Evolutionary conservation across 1,140 invertebrate species (phyloP).

Genomic region (Macrocentrus cingulum): DNA sequence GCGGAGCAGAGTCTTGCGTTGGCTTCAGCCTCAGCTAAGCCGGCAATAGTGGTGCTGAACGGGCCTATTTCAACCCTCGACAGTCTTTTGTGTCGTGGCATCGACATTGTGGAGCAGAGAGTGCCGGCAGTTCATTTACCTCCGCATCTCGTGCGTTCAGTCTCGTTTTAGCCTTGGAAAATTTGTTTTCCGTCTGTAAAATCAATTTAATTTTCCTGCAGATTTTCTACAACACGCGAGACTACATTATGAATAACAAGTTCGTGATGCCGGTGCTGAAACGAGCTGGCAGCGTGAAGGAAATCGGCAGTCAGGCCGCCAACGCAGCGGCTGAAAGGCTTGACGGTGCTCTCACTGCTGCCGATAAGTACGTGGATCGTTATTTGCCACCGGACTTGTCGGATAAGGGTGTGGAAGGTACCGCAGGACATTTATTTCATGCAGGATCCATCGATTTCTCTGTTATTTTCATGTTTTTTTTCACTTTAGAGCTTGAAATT

Average conservation of each 20-base stretch:
- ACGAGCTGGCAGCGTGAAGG: slow-evolving; percentile 75
- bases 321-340: slow-evolving; percentile 69
- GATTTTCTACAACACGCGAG: slow-evolving; percentile 77
- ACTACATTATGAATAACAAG: slow-evolving; percentile 66
- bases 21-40: slow-evolving; percentile 68
- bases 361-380: slow-evolving; percentile 79
- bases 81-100: slow-evolving; percentile 71
- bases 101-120: slow-evolving; percentile 75
- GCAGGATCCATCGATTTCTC: too few relatives aligned
- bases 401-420: slow-evolving; percentile 60
- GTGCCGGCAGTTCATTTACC: slow-evolving; percentile 76
- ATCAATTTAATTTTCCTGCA: slow-evolving; percentile 54
- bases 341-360: slow-evolving; percentile 71
- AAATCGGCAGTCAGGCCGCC: slow-evolving; percentile 71
- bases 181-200: too few relatives aligned
- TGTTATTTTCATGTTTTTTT: too few relatives aligned
- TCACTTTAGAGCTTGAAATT: too few relatives aligned
- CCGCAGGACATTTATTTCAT: slow-evolving; percentile 16
- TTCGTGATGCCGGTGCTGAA: slow-evolving; percentile 70
- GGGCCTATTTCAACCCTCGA: slow-evolving; percentile 72
- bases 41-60: slow-evolving; percentile 69
- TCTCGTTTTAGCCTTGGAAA: not conserved
- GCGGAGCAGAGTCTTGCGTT: slow-evolving; percentile 70
- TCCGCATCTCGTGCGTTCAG: slow-evolving; percentile 69
- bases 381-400: slow-evolving; percentile 70